Conservation (phyloP, 2,113 vertebrate genomes). For the Vimba vimba region DNA sequence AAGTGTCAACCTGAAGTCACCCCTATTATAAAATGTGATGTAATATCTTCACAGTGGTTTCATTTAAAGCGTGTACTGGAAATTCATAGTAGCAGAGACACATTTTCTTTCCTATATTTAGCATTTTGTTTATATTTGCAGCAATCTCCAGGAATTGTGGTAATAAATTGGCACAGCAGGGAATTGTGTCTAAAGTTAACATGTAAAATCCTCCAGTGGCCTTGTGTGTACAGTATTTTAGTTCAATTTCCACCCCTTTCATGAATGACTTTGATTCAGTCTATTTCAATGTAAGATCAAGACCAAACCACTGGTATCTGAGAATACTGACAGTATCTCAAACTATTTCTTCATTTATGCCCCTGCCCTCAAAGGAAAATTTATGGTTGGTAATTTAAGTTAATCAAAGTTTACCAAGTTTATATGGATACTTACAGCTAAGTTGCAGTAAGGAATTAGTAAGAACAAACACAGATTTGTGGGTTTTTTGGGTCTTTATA, state of each 20-base stretch:
- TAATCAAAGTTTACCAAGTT: neutral
- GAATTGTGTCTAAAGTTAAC: conserved; percentile 67
- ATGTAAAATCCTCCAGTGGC: conserved; percentile 58
- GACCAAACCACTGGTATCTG: conserved; percentile 56
- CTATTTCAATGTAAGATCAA: conserved; percentile 61
- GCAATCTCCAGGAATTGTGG: conserved; percentile 65
- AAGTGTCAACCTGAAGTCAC: too few relatives aligned
- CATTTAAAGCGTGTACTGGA: neutral
- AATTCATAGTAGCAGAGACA: neutral
- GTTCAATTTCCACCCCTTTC: conserved; percentile 68
- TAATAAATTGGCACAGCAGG: conserved; percentile 72
- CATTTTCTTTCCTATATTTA: conserved; percentile 42
- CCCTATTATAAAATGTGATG: neutral
- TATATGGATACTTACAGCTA: neutral
- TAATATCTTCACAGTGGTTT: neutral
- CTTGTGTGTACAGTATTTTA: conserved; percentile 70
- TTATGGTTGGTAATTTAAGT: neutral
- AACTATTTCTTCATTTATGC: neutral
- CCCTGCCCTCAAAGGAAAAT: neutral
- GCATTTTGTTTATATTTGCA: conserved; percentile 55
- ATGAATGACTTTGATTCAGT: conserved; percentile 78
- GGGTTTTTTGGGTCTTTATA: neutral
- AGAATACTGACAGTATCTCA: conserved; percentile 40
- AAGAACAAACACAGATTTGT: neutral
- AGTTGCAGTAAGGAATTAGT: neutral